Percentiles rank a stretch among this genome's conserved stretches.
Conservation (phyloP, 2,797 vertebrate species). For the Manis pentadactyla region DNA sequence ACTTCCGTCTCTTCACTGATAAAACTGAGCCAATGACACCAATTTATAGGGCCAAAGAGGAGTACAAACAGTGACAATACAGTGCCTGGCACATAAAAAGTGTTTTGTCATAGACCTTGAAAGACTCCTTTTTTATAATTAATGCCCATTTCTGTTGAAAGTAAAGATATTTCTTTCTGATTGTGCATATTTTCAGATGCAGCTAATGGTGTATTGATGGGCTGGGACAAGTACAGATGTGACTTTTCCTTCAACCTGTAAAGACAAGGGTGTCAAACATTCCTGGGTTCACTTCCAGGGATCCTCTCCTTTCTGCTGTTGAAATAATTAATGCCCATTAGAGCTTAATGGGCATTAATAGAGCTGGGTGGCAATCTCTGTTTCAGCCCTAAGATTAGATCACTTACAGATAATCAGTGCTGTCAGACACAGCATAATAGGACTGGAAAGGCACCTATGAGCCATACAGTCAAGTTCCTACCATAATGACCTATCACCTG, state of each 20-base stretch:
- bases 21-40: background rate
- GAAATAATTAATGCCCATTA: too few relatives aligned
- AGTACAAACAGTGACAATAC: background rate
- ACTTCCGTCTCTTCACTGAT: background rate
- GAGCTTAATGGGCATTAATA: too few relatives aligned
- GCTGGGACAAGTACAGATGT: background rate
- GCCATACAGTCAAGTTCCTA: background rate
- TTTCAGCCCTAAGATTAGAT: background rate
- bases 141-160: background rate
- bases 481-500: too few relatives aligned
- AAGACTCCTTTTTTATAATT: background rate
- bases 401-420: background rate
- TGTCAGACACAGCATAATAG: background rate
- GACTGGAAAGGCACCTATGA: slow-evolving; percentile 32
- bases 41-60: background rate
- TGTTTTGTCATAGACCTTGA: background rate
- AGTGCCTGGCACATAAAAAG: background rate
- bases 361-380: background rate
- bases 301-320: background rate
- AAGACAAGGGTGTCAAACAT: background rate
- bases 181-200: background rate
- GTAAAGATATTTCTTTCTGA: background rate
- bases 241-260: background rate
- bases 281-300: background rate
- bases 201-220: background rate